These are phyloP conservation scores for Bubalus kerabau DNA, from an alignment of 2,113 vertebrate species.

Conservation along the genomic window DNA sequence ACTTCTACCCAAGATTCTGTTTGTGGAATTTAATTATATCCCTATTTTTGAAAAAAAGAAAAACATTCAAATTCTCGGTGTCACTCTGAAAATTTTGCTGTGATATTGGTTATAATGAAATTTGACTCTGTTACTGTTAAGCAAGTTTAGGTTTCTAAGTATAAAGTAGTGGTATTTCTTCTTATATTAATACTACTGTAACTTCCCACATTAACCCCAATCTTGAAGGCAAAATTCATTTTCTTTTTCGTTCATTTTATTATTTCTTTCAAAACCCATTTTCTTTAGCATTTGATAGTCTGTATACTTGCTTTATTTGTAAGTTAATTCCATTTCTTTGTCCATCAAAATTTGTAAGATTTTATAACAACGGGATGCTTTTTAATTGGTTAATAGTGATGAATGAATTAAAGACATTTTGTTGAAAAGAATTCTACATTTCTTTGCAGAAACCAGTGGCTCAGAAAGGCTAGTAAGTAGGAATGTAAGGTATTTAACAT, in stretches of 20 bases:
- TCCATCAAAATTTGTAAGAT: neutral
- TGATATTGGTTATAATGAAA: neutral
- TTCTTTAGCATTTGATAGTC: neutral
- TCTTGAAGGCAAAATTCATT: constrained; percentile 31
- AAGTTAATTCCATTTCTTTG: neutral
- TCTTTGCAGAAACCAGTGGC: neutral
- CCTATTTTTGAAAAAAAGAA: neutral
- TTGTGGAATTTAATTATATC: neutral
- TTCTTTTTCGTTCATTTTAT: neutral
- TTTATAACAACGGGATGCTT: neutral
- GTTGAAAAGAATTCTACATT: neutral
- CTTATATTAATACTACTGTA: neutral
- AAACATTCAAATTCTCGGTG: neutral
- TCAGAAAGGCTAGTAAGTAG: neutral
- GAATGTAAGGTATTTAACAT: neutral
- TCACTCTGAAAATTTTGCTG: neutral
- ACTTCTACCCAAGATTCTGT: neutral
- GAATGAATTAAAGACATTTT: neutral
- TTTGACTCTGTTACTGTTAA: neutral
- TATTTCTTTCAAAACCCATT: neutral
- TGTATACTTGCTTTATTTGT: neutral
- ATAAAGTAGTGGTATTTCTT: neutral
- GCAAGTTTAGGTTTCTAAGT: neutral
- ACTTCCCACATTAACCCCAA: neutral
- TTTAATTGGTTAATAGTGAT: neutral